These are phyloP conservation scores for Sigmodon hispidus DNA, from an alignment of 2,113 vertebrate genomes.

Conservation along the genomic window DNA sequence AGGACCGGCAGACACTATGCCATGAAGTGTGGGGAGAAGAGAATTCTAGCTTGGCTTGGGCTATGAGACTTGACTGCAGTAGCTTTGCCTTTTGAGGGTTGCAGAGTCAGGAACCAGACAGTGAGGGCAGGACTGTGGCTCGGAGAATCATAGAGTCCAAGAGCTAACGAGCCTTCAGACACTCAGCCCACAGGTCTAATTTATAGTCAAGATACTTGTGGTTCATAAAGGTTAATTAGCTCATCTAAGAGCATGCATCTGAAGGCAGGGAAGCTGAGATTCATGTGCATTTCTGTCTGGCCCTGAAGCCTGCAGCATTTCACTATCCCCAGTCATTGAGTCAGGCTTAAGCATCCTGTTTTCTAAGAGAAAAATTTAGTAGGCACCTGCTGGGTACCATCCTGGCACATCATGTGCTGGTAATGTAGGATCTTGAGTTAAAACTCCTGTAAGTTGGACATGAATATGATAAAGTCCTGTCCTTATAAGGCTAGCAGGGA, in stretches of 20 bases:
- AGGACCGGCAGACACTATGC: constrained; percentile 69
- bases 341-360: constrained; percentile 39
- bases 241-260: background rate
- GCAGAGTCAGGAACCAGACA: background rate
- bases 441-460: background rate
- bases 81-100: background rate
- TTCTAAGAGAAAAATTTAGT: background rate
- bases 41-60: constrained; percentile 71
- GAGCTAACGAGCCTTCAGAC: background rate
- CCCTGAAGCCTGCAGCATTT: background rate
- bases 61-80: constrained; percentile 48
- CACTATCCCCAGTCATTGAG: background rate
- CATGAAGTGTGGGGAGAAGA: constrained; percentile 37
- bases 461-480: background rate
- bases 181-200: background rate
- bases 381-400: background rate
- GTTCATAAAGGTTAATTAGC: constrained; percentile 3
- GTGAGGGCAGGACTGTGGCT: background rate
- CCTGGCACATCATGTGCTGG: background rate
- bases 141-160: background rate
- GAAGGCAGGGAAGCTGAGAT: background rate
- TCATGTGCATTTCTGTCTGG: background rate
- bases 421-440: background rate
- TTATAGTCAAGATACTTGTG: background rate
- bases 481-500: background rate